Evolutionary conservation across 2,113 vertebrate genomes (phyloP).

Genomic region (Seriola dumerili): DNA sequence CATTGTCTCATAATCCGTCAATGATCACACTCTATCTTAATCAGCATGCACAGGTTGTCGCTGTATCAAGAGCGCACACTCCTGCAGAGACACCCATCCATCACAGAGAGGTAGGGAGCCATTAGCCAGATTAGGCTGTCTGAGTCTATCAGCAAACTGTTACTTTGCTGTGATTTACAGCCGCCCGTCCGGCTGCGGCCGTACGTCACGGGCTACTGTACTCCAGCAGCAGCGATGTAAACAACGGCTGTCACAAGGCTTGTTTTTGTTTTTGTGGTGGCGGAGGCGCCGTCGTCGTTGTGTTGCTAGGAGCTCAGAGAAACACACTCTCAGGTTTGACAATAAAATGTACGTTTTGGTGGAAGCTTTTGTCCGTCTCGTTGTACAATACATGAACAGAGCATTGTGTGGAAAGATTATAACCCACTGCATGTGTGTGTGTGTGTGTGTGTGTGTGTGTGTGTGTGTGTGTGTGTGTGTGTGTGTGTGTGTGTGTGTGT

Average conservation of each 20-base stretch:
- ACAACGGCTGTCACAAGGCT: conserved; percentile 8
- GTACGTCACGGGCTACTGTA: conserved; percentile 30
- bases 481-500: not conserved
- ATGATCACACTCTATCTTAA: conserved; percentile 25
- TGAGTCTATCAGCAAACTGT: conserved; percentile 56
- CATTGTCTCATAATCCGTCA: not conserved
- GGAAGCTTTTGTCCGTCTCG: not conserved
- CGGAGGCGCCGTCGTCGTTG: not conserved
- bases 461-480: not conserved
- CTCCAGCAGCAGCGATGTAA: not conserved
- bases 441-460: not conserved
- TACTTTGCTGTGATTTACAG: conserved; percentile 56
- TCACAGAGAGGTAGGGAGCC: conserved; percentile 48
- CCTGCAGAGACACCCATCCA: conserved; percentile 32
- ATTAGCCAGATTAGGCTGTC: conserved; percentile 77
- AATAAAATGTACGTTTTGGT: not conserved
- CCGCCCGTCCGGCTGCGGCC: not conserved
- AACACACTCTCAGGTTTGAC: not conserved
- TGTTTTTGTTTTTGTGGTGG: conserved; percentile 16
- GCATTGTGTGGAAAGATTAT: not conserved
- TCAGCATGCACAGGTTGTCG: conserved; percentile 50
- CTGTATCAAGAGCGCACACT: not conserved
- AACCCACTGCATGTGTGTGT: not conserved
- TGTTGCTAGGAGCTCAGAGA: conserved; percentile 1
- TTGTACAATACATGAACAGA: not conserved